phyloP scores from a whole-genome alignment of 2,888 invertebrate species.

The Darwinula stevensoni region DNA sequence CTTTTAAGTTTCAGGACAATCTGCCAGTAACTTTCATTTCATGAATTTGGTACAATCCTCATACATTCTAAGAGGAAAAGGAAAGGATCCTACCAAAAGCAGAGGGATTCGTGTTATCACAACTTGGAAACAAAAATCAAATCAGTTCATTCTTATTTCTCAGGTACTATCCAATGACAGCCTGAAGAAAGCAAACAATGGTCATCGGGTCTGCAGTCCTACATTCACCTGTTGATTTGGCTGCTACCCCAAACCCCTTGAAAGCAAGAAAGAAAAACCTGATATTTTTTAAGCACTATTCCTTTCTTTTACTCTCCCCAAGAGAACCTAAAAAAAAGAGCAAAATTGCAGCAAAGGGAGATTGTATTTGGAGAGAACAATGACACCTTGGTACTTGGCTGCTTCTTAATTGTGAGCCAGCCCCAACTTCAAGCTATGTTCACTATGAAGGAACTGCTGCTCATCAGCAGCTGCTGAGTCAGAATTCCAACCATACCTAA shows the following conservation, averaged over 20 bases:
- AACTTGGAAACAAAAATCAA: too few species aligned
- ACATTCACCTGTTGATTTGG: constrained; percentile 71
- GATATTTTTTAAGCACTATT: constrained; percentile 1
- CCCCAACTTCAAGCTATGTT: constrained; percentile 80
- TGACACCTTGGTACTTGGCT: constrained; percentile 67
- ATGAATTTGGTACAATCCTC: too few species aligned
- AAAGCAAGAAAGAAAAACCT: constrained; percentile 9
- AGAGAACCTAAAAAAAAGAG: too few species aligned
- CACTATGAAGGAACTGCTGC: constrained; percentile 91
- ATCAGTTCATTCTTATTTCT: constrained; percentile 35
- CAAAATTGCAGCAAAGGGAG: constrained; percentile 59
- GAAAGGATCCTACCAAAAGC: too few species aligned
- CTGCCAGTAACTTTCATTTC: too few species aligned
- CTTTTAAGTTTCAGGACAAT: too few species aligned
- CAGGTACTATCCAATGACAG: constrained; percentile 91
- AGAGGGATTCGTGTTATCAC: too few species aligned
- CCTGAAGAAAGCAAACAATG: constrained; percentile 80
- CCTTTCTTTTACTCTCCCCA: too few species aligned
- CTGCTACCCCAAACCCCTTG: constrained; percentile 81
- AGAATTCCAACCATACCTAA: too few species aligned
- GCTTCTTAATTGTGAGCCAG: constrained; percentile 85
- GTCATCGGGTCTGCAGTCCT: constrained; percentile 70
- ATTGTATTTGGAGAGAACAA: constrained; percentile 78
- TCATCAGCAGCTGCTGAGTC: too few species aligned
- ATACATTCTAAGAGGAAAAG: too few species aligned